Evolutionary conservation across 2,888 invertebrate genomes (phyloP).

Genomic region (Dicyrtomina minuta): DNA sequence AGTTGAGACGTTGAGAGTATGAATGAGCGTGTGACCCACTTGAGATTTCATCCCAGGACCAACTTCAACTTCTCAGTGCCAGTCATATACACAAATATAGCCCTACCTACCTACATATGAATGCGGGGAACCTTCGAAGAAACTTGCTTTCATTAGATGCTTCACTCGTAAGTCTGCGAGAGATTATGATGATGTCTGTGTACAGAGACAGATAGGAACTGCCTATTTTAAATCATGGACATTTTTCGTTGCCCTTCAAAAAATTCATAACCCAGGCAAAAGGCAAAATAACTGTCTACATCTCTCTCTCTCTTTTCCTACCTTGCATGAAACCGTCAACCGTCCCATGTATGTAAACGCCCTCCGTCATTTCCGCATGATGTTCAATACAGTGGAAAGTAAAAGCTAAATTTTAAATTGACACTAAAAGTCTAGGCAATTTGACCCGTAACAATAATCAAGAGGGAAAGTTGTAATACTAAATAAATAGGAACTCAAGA

Average conservation of each 20-base stretch:
- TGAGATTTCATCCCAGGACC: slow-evolving; percentile 15
- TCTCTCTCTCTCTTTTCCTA: too few species aligned
- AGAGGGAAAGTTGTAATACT: slow-evolving; percentile 12
- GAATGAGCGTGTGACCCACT: slow-evolving; percentile 22
- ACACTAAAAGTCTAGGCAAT: background rate
- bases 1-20: background rate
- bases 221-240: too few species aligned
- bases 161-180: slow-evolving; percentile 1
- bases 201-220: slow-evolving; percentile 9
- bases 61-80: too few species aligned
- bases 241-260: background rate
- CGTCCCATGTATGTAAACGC: too few species aligned
- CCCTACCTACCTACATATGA: too few species aligned
- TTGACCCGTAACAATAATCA: background rate
- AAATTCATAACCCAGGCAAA: too few species aligned
- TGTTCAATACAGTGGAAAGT: background rate
- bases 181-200: background rate
- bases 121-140: slow-evolving; percentile 12
- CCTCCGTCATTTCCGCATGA: too few species aligned
- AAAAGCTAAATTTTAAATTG: too few species aligned
- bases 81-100: too few species aligned
- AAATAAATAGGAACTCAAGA: slow-evolving; percentile 16
- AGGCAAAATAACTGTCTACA: too few species aligned
- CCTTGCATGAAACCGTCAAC: too few species aligned
- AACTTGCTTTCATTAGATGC: slow-evolving; percentile 1